phyloP scores from a whole-genome alignment of 2,888 invertebrate species.

The Troides helena region DNA sequence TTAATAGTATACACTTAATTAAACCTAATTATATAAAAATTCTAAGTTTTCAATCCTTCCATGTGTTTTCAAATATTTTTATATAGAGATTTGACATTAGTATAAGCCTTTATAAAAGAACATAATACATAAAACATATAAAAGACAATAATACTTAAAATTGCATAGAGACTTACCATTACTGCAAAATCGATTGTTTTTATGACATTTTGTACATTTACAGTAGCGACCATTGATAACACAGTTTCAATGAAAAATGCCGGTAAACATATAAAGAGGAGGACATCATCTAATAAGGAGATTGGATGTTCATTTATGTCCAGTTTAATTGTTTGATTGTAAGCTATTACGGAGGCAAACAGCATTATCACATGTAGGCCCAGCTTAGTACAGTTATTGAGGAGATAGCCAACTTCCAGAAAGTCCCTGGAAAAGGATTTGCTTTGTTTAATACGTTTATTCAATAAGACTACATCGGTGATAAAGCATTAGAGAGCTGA shows the following conservation, averaged over 20 bases:
- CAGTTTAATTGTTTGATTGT: constrained; percentile 82
- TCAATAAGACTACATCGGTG: not conserved
- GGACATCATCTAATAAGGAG: constrained; percentile 84
- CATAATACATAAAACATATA: too few relatives aligned
- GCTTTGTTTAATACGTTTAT: not conserved
- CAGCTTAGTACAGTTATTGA: constrained; percentile 77
- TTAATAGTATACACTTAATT: too few relatives aligned
- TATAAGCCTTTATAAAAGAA: too few relatives aligned
- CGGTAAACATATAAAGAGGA: constrained; percentile 85
- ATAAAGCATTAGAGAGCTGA: too few relatives aligned
- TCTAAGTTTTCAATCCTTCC: too few relatives aligned
- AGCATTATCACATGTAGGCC: constrained; percentile 79
- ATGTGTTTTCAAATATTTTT: too few relatives aligned
- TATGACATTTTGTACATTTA: constrained; percentile 72
- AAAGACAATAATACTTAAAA: too few relatives aligned
- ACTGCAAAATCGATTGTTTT: constrained; percentile 75
- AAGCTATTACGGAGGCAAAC: constrained; percentile 80
- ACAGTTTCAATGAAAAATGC: constrained; percentile 86
- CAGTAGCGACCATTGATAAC: constrained; percentile 84
- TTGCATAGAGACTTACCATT: constrained; percentile 72
- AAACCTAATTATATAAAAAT: too few relatives aligned
- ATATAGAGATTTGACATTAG: too few relatives aligned
- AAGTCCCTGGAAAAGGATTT: constrained; percentile 62
- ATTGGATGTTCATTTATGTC: constrained; percentile 84
- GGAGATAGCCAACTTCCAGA: constrained; percentile 67